phyloP scores from a whole-genome alignment of 92 coral and sea anemone species.

The Plumapathes pennacea region DNA sequence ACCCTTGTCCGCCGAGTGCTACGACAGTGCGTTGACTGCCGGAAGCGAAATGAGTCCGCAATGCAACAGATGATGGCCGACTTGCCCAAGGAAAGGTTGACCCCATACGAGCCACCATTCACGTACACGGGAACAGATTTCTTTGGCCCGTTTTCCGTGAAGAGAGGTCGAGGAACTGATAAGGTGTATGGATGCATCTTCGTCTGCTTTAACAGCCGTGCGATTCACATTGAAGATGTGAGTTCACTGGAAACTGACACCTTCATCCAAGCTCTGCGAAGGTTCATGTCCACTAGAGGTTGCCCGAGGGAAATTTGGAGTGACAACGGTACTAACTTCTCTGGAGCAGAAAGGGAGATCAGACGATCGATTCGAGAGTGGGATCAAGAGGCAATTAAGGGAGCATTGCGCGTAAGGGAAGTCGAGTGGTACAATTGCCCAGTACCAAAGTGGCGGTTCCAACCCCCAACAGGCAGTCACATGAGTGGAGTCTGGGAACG shows the following conservation, averaged over 20 bases:
- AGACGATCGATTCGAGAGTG: not conserved
- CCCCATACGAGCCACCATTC: constrained; percentile 23
- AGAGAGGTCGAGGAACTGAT: constrained; percentile 19
- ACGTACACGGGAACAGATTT: constrained; percentile 32
- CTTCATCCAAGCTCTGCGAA: constrained; percentile 20
- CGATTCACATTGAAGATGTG: constrained; percentile 42
- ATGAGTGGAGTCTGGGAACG: constrained; percentile 30
- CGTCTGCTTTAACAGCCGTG: constrained; percentile 28
- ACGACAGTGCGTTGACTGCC: constrained; percentile 11
- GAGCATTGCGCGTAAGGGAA: not conserved
- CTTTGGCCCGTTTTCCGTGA: constrained; percentile 22
- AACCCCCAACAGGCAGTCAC: constrained; percentile 30
- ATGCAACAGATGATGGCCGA: constrained; percentile 41
- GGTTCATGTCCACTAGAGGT: constrained; percentile 31
- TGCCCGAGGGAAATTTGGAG: constrained; percentile 34
- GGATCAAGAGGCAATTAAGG: constrained; percentile 2
- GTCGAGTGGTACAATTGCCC: constrained; percentile 9
- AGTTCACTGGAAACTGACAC: constrained; percentile 37
- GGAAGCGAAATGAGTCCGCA: constrained; percentile 35
- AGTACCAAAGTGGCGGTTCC: constrained; percentile 9
- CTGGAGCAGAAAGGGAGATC: constrained; percentile 29
- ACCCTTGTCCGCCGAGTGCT: constrained; percentile 28
- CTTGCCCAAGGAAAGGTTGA: constrained; percentile 23
- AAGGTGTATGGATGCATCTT: constrained; percentile 54
- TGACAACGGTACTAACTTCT: constrained; percentile 32